Evolutionary conservation across 1,140 invertebrate genomes (phyloP).

Genomic region (Radopholus similis): DNA sequence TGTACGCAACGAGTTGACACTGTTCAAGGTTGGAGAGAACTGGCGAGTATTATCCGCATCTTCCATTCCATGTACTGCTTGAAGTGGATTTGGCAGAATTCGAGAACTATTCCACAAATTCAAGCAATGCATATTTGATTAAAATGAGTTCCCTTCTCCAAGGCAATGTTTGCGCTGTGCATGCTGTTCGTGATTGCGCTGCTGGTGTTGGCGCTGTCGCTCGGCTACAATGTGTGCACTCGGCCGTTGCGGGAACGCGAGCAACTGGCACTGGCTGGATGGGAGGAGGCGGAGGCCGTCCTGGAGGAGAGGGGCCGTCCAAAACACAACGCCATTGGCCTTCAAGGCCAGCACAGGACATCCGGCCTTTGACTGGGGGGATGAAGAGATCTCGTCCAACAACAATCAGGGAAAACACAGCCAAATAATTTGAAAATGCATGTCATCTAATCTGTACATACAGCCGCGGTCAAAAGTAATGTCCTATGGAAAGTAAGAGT

Average conservation of each 20-base stretch:
- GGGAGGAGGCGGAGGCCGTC: neutral
- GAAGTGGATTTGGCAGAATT: neutral
- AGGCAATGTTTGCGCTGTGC: slow-evolving; percentile 33
- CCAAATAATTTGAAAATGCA: no score
- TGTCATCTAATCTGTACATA: no score
- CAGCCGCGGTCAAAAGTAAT: no score
- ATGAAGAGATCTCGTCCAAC: no score
- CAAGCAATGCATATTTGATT: neutral
- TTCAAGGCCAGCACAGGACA: no score
- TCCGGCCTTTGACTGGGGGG: no score
- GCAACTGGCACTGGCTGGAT: neutral
- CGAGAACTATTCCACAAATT: neutral
- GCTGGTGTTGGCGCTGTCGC: slow-evolving; percentile 40
- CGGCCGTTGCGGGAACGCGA: neutral
- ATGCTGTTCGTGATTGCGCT: slow-evolving; percentile 41
- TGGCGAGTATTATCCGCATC: neutral
- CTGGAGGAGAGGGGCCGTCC: neutral
- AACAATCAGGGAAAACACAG: no score
- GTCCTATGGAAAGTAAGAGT: no score
- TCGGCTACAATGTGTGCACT: slow-evolving; percentile 46
- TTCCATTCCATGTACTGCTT: neutral
- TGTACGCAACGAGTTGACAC: slow-evolving; percentile 39
- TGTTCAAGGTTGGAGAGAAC: slow-evolving; percentile 36
- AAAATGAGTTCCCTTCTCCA: neutral
- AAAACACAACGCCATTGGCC: no score